A percentile compares a stretch with the other conserved stretches of the same genome.
Conservation (phyloP, 2,888 invertebrate genomes). For the Microctonus hyperodae region DNA sequence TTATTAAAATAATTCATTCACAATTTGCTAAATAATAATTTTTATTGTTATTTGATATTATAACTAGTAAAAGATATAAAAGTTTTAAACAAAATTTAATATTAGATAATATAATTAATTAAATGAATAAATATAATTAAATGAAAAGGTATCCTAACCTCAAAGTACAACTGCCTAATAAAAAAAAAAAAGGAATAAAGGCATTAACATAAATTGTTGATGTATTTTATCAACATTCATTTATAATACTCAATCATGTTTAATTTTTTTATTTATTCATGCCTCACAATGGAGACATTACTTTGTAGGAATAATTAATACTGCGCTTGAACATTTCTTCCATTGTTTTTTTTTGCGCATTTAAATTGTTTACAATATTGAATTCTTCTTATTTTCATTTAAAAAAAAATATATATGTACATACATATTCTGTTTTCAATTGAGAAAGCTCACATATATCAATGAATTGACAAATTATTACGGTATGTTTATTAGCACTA, state of each 20-base stretch:
- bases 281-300: background rate
- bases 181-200: constrained; percentile 35
- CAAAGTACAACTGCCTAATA: constrained; percentile 41
- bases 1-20: background rate
- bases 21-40: constrained; percentile 29
- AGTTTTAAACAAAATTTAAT: constrained; percentile 26
- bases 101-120: constrained; percentile 32
- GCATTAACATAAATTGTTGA: constrained; percentile 21
- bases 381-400: too few relatives aligned
- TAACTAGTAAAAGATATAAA: constrained; percentile 16
- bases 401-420: too few relatives aligned
- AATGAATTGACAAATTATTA: constrained; percentile 5
- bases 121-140: constrained; percentile 26
- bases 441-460: background rate
- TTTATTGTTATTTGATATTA: constrained; percentile 28
- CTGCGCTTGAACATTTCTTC: background rate
- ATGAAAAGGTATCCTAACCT: constrained; percentile 22
- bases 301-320: background rate
- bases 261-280: background rate
- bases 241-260: constrained; percentile 20
- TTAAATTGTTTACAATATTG: too few relatives aligned
- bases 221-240: constrained; percentile 14
- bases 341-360: background rate
- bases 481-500: constrained; percentile 46
- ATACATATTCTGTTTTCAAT: background rate